Conservation (phyloP, 2,797 vertebrate genomes). For the Alcedo atthis region DNA sequence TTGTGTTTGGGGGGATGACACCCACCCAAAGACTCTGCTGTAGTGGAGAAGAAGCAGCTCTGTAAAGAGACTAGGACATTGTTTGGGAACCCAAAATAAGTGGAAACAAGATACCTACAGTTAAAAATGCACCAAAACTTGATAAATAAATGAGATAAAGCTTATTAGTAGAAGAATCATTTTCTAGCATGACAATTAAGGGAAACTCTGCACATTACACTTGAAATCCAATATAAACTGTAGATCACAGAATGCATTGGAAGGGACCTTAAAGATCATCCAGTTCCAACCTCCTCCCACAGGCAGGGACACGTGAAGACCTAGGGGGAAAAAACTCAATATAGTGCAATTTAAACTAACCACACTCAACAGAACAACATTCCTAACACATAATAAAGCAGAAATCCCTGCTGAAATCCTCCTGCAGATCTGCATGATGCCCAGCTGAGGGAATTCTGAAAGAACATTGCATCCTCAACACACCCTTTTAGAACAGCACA, state of each 20-base stretch:
- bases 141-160: background rate
- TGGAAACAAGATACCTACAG: background rate
- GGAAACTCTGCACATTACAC: background rate
- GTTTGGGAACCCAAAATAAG: background rate
- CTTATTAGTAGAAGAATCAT: background rate
- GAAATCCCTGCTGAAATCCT: background rate
- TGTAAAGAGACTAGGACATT: background rate
- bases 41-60: background rate
- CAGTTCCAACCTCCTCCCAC: too few relatives aligned
- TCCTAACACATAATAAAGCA: background rate
- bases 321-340: too few relatives aligned
- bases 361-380: background rate
- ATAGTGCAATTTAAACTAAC: background rate
- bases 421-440: background rate
- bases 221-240: background rate
- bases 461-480: too few relatives aligned
- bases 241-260: background rate
- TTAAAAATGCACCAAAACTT: background rate
- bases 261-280: too few relatives aligned
- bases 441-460: background rate
- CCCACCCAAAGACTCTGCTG: accelerated
- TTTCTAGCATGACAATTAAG: background rate
- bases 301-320: too few relatives aligned
- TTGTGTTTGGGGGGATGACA: background rate
- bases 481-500: too few relatives aligned